These are phyloP conservation scores for Cirrhinus mrigala DNA, from an alignment of 2,797 vertebrate genomes.

Conservation along the genomic window DNA sequence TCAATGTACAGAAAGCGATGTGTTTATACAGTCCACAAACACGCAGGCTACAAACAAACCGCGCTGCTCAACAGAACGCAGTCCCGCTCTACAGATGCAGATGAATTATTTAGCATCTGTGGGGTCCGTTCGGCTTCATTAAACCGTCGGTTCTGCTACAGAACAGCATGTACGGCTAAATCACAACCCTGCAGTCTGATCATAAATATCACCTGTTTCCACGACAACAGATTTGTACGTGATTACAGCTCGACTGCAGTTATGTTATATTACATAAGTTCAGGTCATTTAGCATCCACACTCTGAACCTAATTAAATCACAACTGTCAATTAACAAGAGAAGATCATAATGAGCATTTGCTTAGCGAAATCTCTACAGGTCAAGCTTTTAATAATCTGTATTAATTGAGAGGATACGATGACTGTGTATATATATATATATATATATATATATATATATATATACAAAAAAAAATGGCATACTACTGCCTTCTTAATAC, in stretches of 20 bases:
- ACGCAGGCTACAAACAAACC: neutral
- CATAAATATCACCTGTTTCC: slow-evolving; percentile 49
- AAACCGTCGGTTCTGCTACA: slow-evolving; percentile 5
- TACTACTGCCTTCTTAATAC: too few species aligned
- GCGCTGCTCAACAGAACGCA: neutral
- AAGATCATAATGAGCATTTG: neutral
- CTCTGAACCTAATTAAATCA: neutral
- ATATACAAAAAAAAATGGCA: neutral
- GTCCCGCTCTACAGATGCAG: neutral
- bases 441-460: too few species aligned
- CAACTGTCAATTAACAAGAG: slow-evolving; percentile 16
- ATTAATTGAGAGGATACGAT: neutral
- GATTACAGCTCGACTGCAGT: slow-evolving; percentile 23
- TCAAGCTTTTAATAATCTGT: neutral
- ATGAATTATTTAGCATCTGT: slow-evolving; percentile 41
- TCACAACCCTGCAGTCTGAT: slow-evolving; percentile 39
- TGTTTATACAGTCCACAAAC: slow-evolving; percentile 21
- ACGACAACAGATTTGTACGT: slow-evolving; percentile 43
- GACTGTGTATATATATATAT: too few species aligned
- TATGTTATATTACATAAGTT: slow-evolving; percentile 32
- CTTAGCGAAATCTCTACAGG: neutral
- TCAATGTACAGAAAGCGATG: slow-evolving; percentile 6
- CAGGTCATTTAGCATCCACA: neutral
- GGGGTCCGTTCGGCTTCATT: slow-evolving; percentile 26
- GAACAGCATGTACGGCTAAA: slow-evolving; percentile 32